Conservation (phyloP, 2,113 vertebrate species). For the Eonycteris spelaea region DNA sequence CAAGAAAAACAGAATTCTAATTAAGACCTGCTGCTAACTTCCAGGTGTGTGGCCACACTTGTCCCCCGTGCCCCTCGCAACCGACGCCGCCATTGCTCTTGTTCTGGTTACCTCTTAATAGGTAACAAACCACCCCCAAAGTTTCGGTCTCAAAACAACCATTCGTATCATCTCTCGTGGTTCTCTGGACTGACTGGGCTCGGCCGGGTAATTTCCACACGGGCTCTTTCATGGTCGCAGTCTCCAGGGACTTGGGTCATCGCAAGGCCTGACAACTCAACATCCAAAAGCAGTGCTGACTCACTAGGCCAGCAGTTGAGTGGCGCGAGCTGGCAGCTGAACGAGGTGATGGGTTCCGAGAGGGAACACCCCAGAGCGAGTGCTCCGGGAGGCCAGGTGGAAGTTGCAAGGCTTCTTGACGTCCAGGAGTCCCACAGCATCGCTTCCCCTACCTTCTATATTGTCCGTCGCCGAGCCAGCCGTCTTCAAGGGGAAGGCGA, state of each 20-base stretch:
- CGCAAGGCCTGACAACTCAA: not conserved
- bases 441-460: not conserved
- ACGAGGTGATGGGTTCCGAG: not conserved
- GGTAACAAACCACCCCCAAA: not conserved
- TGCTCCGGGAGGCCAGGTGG: not conserved
- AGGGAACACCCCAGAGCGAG: not conserved
- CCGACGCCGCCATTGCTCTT: not conserved
- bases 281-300: not conserved
- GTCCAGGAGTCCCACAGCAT: not conserved
- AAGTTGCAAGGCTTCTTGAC: not conserved
- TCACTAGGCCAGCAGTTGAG: no score
- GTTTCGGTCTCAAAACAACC: not conserved
- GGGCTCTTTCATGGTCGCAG: not conserved
- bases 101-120: not conserved
- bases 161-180: not conserved
- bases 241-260: not conserved
- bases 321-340: not conserved
- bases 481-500: not conserved
- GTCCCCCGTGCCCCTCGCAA: accelerated
- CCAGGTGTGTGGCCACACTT: not conserved
- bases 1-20: not conserved
- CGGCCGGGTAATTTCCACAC: not conserved
- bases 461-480: not conserved
- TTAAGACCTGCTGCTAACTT: not conserved
- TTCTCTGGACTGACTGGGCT: not conserved